A percentile compares a stretch with the other conserved stretches of the same genome.
Evolutionary conservation across 1,140 invertebrate genomes (phyloP).

Genomic region (Lamellibrachia luymesi): DNA sequence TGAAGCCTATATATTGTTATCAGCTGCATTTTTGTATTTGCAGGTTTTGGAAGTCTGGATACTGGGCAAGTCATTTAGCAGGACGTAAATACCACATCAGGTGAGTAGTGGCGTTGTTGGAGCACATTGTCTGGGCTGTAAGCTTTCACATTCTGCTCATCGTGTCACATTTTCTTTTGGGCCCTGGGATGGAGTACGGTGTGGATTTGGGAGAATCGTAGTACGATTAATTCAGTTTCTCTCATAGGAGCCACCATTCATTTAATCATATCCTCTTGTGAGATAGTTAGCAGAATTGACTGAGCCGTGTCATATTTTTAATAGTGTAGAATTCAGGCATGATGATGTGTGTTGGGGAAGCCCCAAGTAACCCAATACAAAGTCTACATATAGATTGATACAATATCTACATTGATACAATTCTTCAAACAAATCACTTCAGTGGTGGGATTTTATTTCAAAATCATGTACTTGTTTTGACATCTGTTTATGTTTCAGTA

Average conservation of each 20-base stretch:
- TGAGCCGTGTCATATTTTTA: no score
- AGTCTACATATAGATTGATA: not conserved
- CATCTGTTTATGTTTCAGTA: not conserved
- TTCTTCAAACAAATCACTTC: no score
- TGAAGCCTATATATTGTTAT: not conserved
- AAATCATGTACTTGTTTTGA: not conserved
- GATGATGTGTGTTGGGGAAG: no score
- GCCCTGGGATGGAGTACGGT: no score
- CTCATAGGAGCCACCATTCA: not conserved
- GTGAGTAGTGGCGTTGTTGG: conserved; percentile 30
- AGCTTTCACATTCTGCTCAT: not conserved
- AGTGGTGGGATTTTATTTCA: no score
- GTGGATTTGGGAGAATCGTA: no score
- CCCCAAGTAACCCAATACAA: no score
- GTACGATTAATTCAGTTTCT: no score
- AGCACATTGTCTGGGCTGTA: not conserved
- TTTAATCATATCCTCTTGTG: not conserved
- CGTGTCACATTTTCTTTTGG: no score
- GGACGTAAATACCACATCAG: conserved; percentile 93
- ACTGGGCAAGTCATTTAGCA: conserved; percentile 97
- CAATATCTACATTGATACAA: no score
- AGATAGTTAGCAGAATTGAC: not conserved
- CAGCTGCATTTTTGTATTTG: conserved; percentile 28
- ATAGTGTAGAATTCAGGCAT: no score
- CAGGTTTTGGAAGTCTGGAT: conserved; percentile 96